phyloP scores from a whole-genome alignment of 2,888 invertebrate genomes.

The Thera britannica region DNA sequence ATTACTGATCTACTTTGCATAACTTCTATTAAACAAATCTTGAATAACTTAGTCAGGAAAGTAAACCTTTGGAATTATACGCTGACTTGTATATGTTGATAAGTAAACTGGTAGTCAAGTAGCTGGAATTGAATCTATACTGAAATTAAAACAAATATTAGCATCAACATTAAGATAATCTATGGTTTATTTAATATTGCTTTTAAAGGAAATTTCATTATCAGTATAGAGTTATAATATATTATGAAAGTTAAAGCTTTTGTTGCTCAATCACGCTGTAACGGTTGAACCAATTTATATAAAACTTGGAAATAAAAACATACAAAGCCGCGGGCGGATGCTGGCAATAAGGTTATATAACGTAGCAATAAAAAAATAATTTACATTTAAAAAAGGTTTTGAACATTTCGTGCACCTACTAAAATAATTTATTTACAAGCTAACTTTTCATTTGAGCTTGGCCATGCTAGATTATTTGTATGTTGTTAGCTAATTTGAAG shows the following conservation, averaged over 20 bases:
- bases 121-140: slow-evolving; percentile 4
- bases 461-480: neutral
- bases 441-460: too few relatives aligned
- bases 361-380: too few relatives aligned
- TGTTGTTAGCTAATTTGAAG: neutral
- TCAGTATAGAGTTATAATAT: neutral
- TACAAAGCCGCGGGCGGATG: too few relatives aligned
- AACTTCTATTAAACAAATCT: slow-evolving; percentile 19
- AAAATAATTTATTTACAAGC: too few relatives aligned
- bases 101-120: slow-evolving; percentile 12
- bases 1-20: slow-evolving; percentile 21
- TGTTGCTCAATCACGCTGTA: too few relatives aligned
- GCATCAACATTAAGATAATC: neutral
- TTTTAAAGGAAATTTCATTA: neutral
- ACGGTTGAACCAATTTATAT: too few relatives aligned
- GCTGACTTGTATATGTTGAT: slow-evolving; percentile 24
- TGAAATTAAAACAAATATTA: slow-evolving; percentile 12
- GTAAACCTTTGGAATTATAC: slow-evolving; percentile 10
- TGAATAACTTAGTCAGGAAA: slow-evolving; percentile 14
- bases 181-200: neutral
- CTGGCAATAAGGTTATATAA: too few relatives aligned
- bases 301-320: too few relatives aligned
- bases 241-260: too few relatives aligned
- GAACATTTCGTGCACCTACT: too few relatives aligned
- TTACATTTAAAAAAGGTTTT: too few relatives aligned